These are phyloP conservation scores for Callyntrura guangdongensis DNA, from an alignment of 2,888 invertebrate genomes.

Conservation along the genomic window DNA sequence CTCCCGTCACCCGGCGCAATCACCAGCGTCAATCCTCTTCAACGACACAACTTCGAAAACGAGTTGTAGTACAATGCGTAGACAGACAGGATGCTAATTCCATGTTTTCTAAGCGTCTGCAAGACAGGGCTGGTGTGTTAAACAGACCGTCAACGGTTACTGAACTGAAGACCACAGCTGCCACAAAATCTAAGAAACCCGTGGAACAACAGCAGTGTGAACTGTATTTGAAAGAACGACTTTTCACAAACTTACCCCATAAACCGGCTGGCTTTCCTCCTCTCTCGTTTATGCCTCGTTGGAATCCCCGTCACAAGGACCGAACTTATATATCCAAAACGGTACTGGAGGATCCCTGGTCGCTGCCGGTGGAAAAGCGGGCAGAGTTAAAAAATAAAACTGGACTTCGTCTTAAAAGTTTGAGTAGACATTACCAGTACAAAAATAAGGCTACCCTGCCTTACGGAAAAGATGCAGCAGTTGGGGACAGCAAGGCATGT, in stretches of 20 bases:
- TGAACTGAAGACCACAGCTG: neutral
- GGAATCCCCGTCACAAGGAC: conserved; percentile 70
- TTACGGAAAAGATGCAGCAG: conserved; percentile 27
- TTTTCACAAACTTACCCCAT: conserved; percentile 28
- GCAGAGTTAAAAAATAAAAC: conserved; percentile 42
- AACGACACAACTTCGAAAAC: neutral
- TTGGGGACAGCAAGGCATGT: neutral
- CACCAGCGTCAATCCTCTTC: neutral
- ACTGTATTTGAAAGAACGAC: conserved; percentile 26
- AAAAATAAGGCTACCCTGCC: conserved; percentile 45
- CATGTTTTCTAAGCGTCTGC: conserved; percentile 60
- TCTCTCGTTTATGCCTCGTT: conserved; percentile 63
- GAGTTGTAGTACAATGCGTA: conserved; percentile 50
- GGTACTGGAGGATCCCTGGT: conserved; percentile 65
- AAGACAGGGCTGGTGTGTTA: conserved; percentile 1
- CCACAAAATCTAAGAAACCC: neutral
- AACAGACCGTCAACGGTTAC: neutral
- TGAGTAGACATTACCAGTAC: conserved; percentile 57
- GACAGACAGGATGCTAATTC: conserved; percentile 61
- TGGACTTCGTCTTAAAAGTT: conserved; percentile 54
- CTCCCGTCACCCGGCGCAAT: neutral
- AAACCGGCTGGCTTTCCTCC: conserved; percentile 53
- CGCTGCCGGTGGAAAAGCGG: conserved; percentile 45
- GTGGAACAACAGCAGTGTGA: conserved; percentile 42
- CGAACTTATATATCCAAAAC: conserved; percentile 44